Evolutionary conservation across 2,888 invertebrate genomes (phyloP).

Genomic region (Nudaria mundana): DNA sequence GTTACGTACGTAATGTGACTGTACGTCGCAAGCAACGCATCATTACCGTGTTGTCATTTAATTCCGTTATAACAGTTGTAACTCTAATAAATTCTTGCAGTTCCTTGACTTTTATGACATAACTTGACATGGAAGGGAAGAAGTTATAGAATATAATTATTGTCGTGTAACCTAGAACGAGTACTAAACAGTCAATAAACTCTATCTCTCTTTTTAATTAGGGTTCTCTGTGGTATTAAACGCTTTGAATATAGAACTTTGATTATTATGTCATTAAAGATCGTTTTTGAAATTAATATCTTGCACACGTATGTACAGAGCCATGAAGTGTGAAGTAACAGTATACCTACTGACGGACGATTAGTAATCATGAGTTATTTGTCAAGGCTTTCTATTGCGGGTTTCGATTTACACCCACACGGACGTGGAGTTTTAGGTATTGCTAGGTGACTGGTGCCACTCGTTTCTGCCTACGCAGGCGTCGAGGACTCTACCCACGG

Average conservation of each 20-base stretch:
- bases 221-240: no score
- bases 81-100: constrained; percentile 4
- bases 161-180: no score
- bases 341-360: constrained; percentile 35
- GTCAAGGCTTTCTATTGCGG: constrained; percentile 55
- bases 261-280: constrained; percentile 33
- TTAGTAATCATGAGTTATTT: constrained; percentile 47
- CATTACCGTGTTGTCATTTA: constrained; percentile 22
- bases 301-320: constrained; percentile 31
- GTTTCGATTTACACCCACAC: constrained; percentile 57
- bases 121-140: neutral
- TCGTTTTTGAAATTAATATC: constrained; percentile 34
- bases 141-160: neutral
- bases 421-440: constrained; percentile 45
- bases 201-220: no score
- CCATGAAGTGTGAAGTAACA: constrained; percentile 47
- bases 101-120: constrained; percentile 2
- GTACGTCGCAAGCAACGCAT: constrained; percentile 19
- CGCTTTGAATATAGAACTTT: constrained; percentile 3
- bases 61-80: constrained; percentile 29
- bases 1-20: constrained; percentile 31
- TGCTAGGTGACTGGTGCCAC: constrained; percentile 44
- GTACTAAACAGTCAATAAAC: no score
- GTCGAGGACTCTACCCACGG: constrained; percentile 64
- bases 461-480: constrained; percentile 56